These are phyloP conservation scores for Drosophila neotestacea DNA, from an alignment of 2,888 invertebrate genomes.

Conservation along the genomic window DNA sequence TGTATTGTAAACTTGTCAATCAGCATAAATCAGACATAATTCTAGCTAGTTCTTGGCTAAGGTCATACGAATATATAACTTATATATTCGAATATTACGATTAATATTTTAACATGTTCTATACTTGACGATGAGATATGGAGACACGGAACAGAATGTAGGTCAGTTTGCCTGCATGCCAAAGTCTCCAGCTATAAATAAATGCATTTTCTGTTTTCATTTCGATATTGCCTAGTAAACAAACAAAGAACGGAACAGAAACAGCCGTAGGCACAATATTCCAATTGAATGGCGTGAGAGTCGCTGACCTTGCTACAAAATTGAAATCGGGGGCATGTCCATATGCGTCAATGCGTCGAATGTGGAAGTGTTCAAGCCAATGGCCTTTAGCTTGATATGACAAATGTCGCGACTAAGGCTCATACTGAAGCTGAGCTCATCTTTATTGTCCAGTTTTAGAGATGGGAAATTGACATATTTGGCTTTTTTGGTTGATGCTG, in stretches of 20 bases:
- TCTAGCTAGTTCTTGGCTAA: constrained; percentile 48
- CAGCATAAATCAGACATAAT: constrained; percentile 34
- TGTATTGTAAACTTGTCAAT: constrained; percentile 65
- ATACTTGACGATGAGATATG: constrained; percentile 35
- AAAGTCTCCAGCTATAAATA: constrained; percentile 65
- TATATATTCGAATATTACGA: constrained; percentile 35
- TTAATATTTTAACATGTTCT: constrained; percentile 47
- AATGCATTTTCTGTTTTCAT: constrained; percentile 62
- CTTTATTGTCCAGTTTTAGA: constrained; percentile 18
- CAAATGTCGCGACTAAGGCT: constrained; percentile 34
- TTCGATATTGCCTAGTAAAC: constrained; percentile 62
- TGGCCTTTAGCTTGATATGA: constrained; percentile 45
- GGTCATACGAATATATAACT: constrained; percentile 41
- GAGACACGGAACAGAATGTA: constrained; percentile 64
- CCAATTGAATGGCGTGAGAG: constrained; percentile 32
- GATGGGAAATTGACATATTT: constrained; percentile 3
- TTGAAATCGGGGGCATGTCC: constrained; percentile 52
- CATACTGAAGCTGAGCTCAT: constrained; percentile 23
- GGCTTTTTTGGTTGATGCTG: background rate
- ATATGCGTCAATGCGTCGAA: constrained; percentile 25
- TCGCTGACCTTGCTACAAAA: constrained; percentile 59
- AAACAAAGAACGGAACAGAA: constrained; percentile 41
- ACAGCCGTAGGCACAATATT: constrained; percentile 42
- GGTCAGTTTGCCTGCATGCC: constrained; percentile 62
- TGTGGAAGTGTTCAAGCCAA: constrained; percentile 32